Percentiles rank a stretch among this genome's conserved stretches.
These are phyloP conservation scores for Melanotaenia parkinsoni DNA, from an alignment of 2,797 vertebrate genomes.

Conservation along the genomic window DNA sequence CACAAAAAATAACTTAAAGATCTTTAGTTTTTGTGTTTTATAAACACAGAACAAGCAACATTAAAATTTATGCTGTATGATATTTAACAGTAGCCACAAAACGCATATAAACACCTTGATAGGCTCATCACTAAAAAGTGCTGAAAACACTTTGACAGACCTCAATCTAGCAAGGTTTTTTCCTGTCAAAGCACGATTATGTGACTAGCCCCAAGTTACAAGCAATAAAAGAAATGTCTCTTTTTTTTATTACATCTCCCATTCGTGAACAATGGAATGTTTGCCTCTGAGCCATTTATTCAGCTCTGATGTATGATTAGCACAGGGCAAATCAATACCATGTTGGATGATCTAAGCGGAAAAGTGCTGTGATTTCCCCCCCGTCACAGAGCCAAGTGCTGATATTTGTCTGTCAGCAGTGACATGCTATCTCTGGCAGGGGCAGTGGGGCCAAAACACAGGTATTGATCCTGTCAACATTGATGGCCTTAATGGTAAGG, in stretches of 20 bases:
- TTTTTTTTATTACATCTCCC: slow-evolving; percentile 96
- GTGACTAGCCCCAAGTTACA: slow-evolving; percentile 93
- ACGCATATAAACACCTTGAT: slow-evolving; percentile 28
- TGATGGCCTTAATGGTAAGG: slow-evolving; percentile 98
- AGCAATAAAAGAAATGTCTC: slow-evolving; percentile 92
- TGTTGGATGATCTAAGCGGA: slow-evolving; percentile 94
- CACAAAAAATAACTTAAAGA: background rate
- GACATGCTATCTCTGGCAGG: slow-evolving; percentile 97
- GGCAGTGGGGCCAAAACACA: slow-evolving; percentile 96
- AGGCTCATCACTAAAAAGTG: slow-evolving; percentile 76
- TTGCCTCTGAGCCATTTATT: slow-evolving; percentile 99
- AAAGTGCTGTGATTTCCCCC: slow-evolving; percentile 88
- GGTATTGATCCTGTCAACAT: slow-evolving; percentile 98
- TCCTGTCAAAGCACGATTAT: slow-evolving; percentile 92
- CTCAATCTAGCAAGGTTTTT: slow-evolving; percentile 81
- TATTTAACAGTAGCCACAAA: slow-evolving; percentile 24
- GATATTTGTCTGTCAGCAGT: slow-evolving; percentile 99
- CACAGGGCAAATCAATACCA: slow-evolving; percentile 97
- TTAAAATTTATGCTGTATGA: background rate
- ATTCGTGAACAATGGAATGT: slow-evolving; percentile 96
- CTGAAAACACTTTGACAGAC: slow-evolving; percentile 70
- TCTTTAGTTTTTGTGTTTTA: slow-evolving; percentile 10
- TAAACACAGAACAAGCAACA: slow-evolving; percentile 1
- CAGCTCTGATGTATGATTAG: slow-evolving; percentile 99
- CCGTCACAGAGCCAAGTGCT: slow-evolving; percentile 84